Base-by-base conservation (phyloP, 2,888 invertebrate species). In the Galerucella nymphaeae region DNA sequence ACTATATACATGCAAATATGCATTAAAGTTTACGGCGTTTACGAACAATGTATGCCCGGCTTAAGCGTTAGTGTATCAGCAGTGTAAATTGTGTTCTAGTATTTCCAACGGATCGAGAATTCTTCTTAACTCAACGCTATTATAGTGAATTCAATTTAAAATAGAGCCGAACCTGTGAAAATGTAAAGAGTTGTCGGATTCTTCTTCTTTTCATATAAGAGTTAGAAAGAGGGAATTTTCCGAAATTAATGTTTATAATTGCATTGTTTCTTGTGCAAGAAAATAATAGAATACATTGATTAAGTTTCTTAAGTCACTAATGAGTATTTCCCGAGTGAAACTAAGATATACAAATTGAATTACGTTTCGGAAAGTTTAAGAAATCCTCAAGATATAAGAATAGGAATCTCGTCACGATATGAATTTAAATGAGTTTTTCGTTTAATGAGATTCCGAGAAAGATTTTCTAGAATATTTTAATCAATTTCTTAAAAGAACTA, bases 181-280 rank as follows among this genome's bases (percentile, higher is more conserved):
- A 45, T 9, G 58, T n/a, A 38, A 61, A 71, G 50, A 18, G 65
- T 57, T 41, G 63, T 42, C 45, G 50, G 66, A 71, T 65, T 70
- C 64, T 70, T 69, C 66, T 72, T 71, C 70, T 75, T 74, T 70
- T 70, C 69, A 68, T 75, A 76, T 75, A 74, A 75, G 74, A 74
- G 77, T 79, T 77, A 79, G 78, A 78, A 72, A 77, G 70, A 79
- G 82, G 82, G 82, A 84, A 83, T 84, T 83, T 84, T 84, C 81
- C 80, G 81, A 84, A 84, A 84, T 84, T 84, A 84, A 84, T 84
- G 83, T 83, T 83, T 83, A 81, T 83, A 83, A 83, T 83, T 83
- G 82, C 83, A 82, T 82, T 82, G 83, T 82, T 82, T 80, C 83
- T 76, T 77, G 79, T 78, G 75, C 80, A 78, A 78, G 79, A 79